Evolutionary conservation across 2,888 invertebrate genomes (phyloP), one percentile per base, ranked within the genome.

Genomic region (Pomacea canaliculata): DNA sequence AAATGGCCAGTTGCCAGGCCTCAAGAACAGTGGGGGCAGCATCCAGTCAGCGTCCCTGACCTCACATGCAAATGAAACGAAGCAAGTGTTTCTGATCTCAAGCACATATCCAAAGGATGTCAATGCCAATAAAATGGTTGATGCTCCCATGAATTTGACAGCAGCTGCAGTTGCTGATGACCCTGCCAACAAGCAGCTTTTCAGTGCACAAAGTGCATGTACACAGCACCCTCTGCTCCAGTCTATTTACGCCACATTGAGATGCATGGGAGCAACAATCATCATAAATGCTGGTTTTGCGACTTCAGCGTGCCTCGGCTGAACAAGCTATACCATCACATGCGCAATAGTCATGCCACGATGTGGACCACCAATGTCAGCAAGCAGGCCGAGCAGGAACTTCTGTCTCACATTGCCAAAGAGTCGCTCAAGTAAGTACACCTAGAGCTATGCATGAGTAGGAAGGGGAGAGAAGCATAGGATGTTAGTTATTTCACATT

Each of bases 271-370:
- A 86, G 85, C 75, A 85, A 85, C 72, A 82, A 85, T 74, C 82
- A 84, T n/a, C 86, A 86, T 69, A 87, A 84, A 10, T 88, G 88
- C 76, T 81, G 84, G 68, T 85, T 84, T 79, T 89, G 89, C 81
- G 88, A 89, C 78, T 90, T 89, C 83, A 89, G 89, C 74, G 86
- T 88, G 48, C 86, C 89, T 71, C 80, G 87, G 49, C 82, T 87
- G 74, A 84, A 86, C 74, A 84, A 87, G 9, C 82, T 89, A 0
- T 85, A 86, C 68, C 87, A 88, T 77, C 89, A 89, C 81, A 88
- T 89, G 88, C 86, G 85, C 70, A 86, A 85, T 63, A 85, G 85
- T 2, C 87, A 87, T 74, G 82, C 83, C 0, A 80, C 82, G 70
- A 80, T 84, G 73, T 86, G 86, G 86, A 82, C 83, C 51, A 63